Percentiles rank a stretch among this genome's conserved stretches.
These are phyloP conservation scores for Sminthurides aquaticus DNA, from an alignment of 2,888 invertebrate species.

Conservation along the genomic window DNA sequence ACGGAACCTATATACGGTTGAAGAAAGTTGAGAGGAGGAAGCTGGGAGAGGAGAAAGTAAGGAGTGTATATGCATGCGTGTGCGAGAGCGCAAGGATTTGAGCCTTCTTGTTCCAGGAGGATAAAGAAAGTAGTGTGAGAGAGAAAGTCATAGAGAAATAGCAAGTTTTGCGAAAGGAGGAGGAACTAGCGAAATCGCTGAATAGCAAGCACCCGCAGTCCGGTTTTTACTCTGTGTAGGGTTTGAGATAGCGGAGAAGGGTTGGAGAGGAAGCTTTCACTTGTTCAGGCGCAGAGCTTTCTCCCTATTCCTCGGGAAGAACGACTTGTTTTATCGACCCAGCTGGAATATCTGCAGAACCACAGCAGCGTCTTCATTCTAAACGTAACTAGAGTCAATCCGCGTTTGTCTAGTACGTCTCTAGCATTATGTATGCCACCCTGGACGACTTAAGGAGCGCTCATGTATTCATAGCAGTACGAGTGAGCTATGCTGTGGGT, in stretches of 20 bases:
- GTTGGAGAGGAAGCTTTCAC: not conserved
- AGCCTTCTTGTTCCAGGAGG: not conserved
- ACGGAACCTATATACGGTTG: too few relatives aligned
- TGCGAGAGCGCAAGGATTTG: too few relatives aligned
- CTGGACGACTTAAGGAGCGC: too few relatives aligned
- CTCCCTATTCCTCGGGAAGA: not conserved
- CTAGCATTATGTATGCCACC: not conserved
- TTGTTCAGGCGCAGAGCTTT: not conserved
- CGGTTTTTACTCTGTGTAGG: too few relatives aligned
- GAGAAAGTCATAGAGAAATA: not conserved
- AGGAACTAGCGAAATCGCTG: not conserved
- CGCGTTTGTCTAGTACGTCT: too few relatives aligned
- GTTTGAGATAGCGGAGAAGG: not conserved
- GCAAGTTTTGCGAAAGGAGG: not conserved
- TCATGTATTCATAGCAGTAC: too few relatives aligned
- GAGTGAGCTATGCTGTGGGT: too few relatives aligned
- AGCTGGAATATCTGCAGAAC: slow-evolving; percentile 16
- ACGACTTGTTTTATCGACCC: slow-evolving; percentile 20
- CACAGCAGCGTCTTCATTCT: slow-evolving; percentile 18
- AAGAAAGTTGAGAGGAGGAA: too few relatives aligned
- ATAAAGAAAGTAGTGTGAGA: not conserved
- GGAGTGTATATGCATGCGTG: too few relatives aligned
- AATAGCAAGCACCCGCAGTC: too few relatives aligned
- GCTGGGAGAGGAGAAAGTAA: too few relatives aligned
- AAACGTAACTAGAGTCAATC: too few relatives aligned